phyloP scores from a whole-genome alignment of 1,140 invertebrate species.

The Panulirus ornatus region DNA sequence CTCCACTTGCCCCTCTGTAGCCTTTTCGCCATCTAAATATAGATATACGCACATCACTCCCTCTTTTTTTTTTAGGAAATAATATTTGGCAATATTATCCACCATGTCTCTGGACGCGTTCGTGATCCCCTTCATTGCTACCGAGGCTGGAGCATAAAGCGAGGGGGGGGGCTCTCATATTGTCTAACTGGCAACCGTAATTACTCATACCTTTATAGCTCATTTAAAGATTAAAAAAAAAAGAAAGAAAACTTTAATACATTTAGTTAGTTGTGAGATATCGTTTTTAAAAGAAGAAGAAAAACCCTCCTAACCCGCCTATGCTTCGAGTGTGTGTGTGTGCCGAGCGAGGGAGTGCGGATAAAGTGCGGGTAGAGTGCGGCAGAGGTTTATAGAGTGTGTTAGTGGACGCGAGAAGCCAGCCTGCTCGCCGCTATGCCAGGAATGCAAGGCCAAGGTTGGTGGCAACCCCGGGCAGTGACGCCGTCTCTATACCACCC shows the following conservation, averaged over 20 bases:
- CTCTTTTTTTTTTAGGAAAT: too few relatives aligned
- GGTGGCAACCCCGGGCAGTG: constrained; percentile 48
- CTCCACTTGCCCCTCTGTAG: not conserved
- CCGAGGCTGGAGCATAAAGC: too few relatives aligned
- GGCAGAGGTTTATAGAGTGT: constrained; percentile 4
- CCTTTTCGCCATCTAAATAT: not conserved
- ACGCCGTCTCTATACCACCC: constrained; percentile 36
- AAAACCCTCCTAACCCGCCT: too few relatives aligned
- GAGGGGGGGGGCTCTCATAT: too few relatives aligned
- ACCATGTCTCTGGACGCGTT: too few relatives aligned
- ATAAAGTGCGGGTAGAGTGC: not conserved
- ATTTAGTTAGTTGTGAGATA: too few relatives aligned
- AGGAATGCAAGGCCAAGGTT: constrained; percentile 62
- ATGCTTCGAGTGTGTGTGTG: too few relatives aligned
- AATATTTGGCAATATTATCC: too few relatives aligned
- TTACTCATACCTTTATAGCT: not conserved
- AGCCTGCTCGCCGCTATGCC: constrained; percentile 32
- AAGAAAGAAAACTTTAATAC: too few relatives aligned
- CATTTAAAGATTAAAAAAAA: not conserved
- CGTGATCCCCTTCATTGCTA: too few relatives aligned
- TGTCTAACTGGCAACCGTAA: not conserved
- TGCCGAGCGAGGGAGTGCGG: not conserved
- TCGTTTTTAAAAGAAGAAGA: too few relatives aligned
- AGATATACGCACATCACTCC: too few relatives aligned
- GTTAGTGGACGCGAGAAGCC: constrained; percentile 27